Evolutionary conservation across 2,888 invertebrate species (phyloP).

Genomic region (Coronaproctus castanopsis): DNA sequence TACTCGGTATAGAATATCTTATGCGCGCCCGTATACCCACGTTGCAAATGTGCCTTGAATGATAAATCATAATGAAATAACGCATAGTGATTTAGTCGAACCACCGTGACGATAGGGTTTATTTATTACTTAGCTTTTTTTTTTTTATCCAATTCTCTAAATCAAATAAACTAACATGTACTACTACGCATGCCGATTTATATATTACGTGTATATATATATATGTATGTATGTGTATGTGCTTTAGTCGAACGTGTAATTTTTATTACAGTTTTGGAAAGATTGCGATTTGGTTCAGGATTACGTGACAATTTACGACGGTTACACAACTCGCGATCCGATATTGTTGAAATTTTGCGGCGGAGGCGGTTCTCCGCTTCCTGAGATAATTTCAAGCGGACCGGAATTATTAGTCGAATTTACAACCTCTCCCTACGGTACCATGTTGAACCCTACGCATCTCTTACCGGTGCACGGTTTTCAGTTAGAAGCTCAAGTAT

Average conservation of each 20-base stretch:
- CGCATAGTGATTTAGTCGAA: too few relatives aligned
- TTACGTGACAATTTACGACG: constrained; percentile 72
- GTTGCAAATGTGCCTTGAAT: too few relatives aligned
- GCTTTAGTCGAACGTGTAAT: background rate
- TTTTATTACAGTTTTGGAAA: constrained; percentile 42
- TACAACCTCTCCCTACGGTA: constrained; percentile 72
- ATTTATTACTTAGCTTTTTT: too few relatives aligned
- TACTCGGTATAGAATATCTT: too few relatives aligned
- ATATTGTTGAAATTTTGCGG: constrained; percentile 76
- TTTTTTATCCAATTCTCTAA: background rate
- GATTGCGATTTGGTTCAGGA: constrained; percentile 71
- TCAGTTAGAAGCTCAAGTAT: constrained; percentile 61
- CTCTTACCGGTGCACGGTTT: constrained; percentile 65
- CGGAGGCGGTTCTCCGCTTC: constrained; percentile 58
- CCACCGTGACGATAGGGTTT: too few relatives aligned
- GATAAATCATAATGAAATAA: too few relatives aligned
- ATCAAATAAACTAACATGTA: background rate
- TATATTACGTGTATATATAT: background rate
- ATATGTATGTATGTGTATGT: background rate
- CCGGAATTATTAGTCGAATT: constrained; percentile 75
- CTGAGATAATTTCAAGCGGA: constrained; percentile 67
- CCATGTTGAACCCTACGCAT: constrained; percentile 61
- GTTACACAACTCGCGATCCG: constrained; percentile 70
- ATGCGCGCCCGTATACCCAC: too few relatives aligned
- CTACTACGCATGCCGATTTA: background rate